phyloP scores from a whole-genome alignment of 2,888 invertebrate species.

The Acanthoscelides obtectus region DNA sequence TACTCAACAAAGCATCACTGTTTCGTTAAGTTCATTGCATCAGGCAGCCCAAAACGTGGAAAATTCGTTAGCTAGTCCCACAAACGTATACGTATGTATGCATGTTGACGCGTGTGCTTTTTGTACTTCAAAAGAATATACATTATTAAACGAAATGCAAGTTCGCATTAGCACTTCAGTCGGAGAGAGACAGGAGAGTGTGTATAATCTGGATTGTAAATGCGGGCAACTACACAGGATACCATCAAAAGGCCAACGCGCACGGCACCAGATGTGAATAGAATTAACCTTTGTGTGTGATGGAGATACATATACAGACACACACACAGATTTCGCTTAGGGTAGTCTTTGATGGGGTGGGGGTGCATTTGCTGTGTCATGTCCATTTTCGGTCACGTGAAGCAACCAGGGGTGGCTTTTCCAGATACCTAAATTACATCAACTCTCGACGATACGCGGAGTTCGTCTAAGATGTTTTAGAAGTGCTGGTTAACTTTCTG shows the following conservation, averaged over 20 bases:
- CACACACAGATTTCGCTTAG: slow-evolving; percentile 15
- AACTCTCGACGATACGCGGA: no score
- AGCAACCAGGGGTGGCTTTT: not conserved
- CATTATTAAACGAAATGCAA: slow-evolving; percentile 42
- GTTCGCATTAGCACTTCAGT: slow-evolving; percentile 37
- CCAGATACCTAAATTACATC: no score
- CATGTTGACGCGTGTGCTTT: slow-evolving; percentile 10
- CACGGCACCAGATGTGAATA: slow-evolving; percentile 40
- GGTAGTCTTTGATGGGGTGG: not conserved
- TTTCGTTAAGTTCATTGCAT: no score
- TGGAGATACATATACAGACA: slow-evolving; percentile 18
- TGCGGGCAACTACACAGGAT: slow-evolving; percentile 39
- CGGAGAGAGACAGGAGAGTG: slow-evolving; percentile 10
- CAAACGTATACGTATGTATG: not conserved
- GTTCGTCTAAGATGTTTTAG: no score
- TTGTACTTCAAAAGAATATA: slow-evolving; percentile 33
- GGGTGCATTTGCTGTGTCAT: not conserved
- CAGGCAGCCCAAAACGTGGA: no score
- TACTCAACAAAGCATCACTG: no score
- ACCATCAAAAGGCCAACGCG: slow-evolving; percentile 43
- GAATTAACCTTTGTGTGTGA: slow-evolving; percentile 40
- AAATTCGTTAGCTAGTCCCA: no score
- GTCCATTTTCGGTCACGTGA: not conserved
- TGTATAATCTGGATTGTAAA: slow-evolving; percentile 33
- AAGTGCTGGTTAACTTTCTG: no score